A percentile compares a stretch with the other conserved stretches of the same genome.
Evolutionary conservation across 2,113 vertebrate genomes (phyloP).

Genomic region (Perognathus longimembris): DNA sequence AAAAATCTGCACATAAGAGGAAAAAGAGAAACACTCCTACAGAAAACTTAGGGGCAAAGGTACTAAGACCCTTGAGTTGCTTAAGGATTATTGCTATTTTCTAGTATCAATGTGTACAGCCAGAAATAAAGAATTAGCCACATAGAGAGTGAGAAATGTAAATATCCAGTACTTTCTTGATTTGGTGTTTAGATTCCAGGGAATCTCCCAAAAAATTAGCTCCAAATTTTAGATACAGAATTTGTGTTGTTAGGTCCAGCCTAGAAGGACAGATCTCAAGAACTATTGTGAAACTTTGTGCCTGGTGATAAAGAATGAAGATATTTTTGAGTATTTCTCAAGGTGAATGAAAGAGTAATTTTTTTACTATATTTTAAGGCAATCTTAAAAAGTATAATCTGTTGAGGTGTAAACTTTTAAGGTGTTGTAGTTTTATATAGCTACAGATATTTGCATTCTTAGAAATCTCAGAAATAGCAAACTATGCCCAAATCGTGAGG

Average conservation of each 20-base stretch:
- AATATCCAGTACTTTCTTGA: not conserved
- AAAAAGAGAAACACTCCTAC: not conserved
- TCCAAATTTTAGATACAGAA: slow-evolving; percentile 29
- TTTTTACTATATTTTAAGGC: slow-evolving; percentile 65
- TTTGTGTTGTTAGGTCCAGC: not conserved
- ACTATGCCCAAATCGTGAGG: slow-evolving; percentile 72
- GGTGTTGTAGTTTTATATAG: slow-evolving; percentile 66
- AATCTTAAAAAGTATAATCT: slow-evolving; percentile 58
- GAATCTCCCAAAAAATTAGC: slow-evolving; percentile 22
- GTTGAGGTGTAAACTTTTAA: slow-evolving; percentile 50
- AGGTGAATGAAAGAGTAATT: slow-evolving; percentile 54
- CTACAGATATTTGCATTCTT: slow-evolving; percentile 70
- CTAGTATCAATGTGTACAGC: not conserved
- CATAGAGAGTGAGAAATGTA: not conserved
- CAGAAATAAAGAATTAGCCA: not conserved
- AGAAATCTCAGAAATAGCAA: slow-evolving; percentile 74
- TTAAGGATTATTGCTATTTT: not conserved
- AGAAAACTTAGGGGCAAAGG: not conserved
- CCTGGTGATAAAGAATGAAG: not conserved
- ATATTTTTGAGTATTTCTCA: slow-evolving; percentile 60
- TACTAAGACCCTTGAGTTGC: not conserved
- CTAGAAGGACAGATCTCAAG: not conserved
- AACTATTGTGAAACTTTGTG: slow-evolving; percentile 7
- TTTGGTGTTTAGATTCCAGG: not conserved
- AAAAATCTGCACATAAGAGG: slow-evolving; percentile 15